Evolutionary conservation across 2,113 vertebrate genomes (phyloP).

Genomic region (Rhinolophus sinicus): DNA sequence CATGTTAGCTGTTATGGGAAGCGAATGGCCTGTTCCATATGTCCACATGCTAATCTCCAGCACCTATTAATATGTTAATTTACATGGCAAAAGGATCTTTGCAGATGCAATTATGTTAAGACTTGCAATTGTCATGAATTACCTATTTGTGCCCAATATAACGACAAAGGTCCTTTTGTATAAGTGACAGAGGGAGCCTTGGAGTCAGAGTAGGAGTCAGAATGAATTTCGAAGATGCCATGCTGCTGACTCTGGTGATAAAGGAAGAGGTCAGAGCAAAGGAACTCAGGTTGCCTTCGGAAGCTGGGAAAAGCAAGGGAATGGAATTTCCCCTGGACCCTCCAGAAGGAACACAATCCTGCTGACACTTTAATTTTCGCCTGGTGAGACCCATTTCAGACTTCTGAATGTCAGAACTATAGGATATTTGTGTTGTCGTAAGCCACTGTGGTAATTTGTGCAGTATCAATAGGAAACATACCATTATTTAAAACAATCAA

Average conservation of each 20-base stretch:
- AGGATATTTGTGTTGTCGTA: background rate
- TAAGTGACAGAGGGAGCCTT: background rate
- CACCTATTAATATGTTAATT: background rate
- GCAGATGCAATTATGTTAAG: background rate
- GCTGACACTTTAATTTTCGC: background rate
- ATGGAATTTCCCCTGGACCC: background rate
- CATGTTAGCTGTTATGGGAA: background rate
- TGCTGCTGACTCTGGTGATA: background rate
- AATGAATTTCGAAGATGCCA: background rate
- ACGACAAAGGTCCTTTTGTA: background rate
- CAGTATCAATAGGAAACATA: background rate
- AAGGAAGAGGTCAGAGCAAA: background rate
- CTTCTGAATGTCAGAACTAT: background rate
- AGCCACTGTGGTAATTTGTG: background rate
- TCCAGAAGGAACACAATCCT: background rate
- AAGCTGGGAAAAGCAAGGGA: background rate
- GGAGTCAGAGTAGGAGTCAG: too few relatives aligned
- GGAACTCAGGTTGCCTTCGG: background rate
- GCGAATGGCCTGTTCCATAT: background rate
- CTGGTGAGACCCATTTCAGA: background rate
- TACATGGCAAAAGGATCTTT: background rate
- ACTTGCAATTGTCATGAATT: background rate
- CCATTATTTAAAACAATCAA: background rate
- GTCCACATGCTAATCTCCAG: fast-evolving
- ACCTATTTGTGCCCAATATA: background rate